Base-by-base conservation (phyloP, 2,797 vertebrate genomes). In the Danio tinwini region DNA sequence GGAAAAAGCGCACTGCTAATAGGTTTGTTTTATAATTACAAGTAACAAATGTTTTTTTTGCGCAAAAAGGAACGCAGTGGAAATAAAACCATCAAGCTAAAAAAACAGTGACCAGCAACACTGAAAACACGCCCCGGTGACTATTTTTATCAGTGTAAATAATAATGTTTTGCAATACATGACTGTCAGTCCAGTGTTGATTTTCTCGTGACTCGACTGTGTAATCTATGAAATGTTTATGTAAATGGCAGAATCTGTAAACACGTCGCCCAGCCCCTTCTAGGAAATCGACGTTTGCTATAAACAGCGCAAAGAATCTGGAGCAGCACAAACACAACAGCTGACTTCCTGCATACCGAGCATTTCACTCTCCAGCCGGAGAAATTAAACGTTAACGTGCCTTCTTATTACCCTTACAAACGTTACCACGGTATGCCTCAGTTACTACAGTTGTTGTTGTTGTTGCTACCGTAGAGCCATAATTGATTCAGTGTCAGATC, bases 291-390 rank as follows among this genome's bases (percentile, higher is more conserved):
- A 53, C 58, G 56, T 75, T 81, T 81, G 63, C 61, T 83, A 70
- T 81, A 83, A 85, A 83, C 78, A 83, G 65, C 42, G 5, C 63
- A 75, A 42, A 79, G 50, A 74, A 78, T 72, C 78, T 68, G 67
- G 44, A 74, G 56, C 55, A 47, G 14, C 72, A 53, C 79, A 69
- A 37, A 69, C 59, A 44, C 59, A 65, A 17, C 79, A 37, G 63
- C 79, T 81, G 72, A 81, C 79, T 75, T 75, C 63, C 72, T 69
- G 72, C 64, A 81, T 75, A 53, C 72, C 55, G 63, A 61, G 37
- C 50, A 37, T 62, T 75, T 61, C 63, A 69, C 53, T 59, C 63
- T 53, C 37, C 40, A 16, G 37, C 6, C 4, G 21, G 8, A 42
- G 4, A 74, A 59, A 81, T 67, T 44, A 29, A 59, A 39, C 50